Base-by-base conservation (phyloP, 2,797 vertebrate genomes). In the Percopsis omiscomaycus region DNA sequence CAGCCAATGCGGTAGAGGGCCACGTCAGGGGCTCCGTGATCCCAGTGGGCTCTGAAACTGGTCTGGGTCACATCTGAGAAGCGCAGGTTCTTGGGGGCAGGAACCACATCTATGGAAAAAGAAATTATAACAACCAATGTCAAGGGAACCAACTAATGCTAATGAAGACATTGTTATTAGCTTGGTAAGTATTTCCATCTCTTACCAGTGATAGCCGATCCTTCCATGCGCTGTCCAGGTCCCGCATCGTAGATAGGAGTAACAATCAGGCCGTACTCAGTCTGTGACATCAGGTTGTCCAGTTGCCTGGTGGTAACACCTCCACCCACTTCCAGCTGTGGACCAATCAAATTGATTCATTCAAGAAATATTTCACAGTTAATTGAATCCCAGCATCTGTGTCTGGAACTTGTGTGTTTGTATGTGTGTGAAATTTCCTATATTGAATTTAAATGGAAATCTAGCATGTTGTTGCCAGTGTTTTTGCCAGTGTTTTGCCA, bases 11-110 rank as follows among this genome's bases (percentile, higher is more conserved):
- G 95, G 50, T 98, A 99, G 0, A 99, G 88, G 66, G 96, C 93
- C 3, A 99, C 96, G 57, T 99, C 97, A 15, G 95, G 89, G 54
- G 96, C 98, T 47, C 95, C 96, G 0, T 99, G 96, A 4, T 98
- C 95, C 98, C 98, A 99, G 30, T 89, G 93, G 11, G 92, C 95
- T 81, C 92, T 91, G 83, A 99, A 98, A 84, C 95, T 96, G 61
- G 93, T 95, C 0, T 92, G 90, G 4, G 94, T 93, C 5, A 95
- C 77, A 1, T 96, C 95, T 10, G 96, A 94, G 83, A 97, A 94
- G 78, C 86, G 91, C 55, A 99, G 89, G 86, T 97, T 95, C 79
- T 90, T 89, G 37, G 98, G 98, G 10, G 97, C 92, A 77, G 98
- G 98, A 78, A 99, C 97, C 66, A 92, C 91, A 74, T 93, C 98